Conservation (phyloP, 2,888 invertebrate genomes). For the Cantharis nigra region DNA sequence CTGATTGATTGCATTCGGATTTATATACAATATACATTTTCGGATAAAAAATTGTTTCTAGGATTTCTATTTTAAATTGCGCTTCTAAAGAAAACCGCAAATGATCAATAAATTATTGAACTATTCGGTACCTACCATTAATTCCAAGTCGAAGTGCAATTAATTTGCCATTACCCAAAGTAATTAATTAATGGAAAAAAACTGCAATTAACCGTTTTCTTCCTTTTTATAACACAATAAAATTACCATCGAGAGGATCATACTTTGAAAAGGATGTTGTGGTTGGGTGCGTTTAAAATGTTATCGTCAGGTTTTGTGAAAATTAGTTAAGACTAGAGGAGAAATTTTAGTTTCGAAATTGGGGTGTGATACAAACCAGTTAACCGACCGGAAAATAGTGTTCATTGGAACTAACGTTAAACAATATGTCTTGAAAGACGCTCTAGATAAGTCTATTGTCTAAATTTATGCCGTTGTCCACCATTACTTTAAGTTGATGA, state of each 20-base stretch:
- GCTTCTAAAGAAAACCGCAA: neutral
- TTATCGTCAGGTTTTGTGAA: neutral
- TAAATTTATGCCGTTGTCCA: conserved; percentile 15
- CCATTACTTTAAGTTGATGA: conserved; percentile 16
- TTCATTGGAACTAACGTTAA: conserved; percentile 19
- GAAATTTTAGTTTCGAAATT: neutral
- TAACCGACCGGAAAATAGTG: conserved; percentile 20
- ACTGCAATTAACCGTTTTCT: neutral
- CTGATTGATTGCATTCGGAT: neutral
- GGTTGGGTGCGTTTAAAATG: neutral
- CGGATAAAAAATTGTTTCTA: neutral
- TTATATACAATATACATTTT: neutral
- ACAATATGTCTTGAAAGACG: conserved; percentile 18
- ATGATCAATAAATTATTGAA: neutral
- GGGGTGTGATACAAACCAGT: conserved; percentile 7
- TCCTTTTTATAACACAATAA: no score
- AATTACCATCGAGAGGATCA: no score
- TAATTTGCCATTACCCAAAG: neutral
- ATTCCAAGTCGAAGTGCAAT: neutral
- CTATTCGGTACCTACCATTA: neutral
- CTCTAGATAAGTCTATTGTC: conserved; percentile 17
- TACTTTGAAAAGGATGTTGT: neutral
- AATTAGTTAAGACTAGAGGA: neutral
- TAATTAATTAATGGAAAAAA: neutral
- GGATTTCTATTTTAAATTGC: neutral